Evolutionary conservation across 2,113 vertebrate genomes (phyloP).

Genomic region (Paratilapia polleni): DNA sequence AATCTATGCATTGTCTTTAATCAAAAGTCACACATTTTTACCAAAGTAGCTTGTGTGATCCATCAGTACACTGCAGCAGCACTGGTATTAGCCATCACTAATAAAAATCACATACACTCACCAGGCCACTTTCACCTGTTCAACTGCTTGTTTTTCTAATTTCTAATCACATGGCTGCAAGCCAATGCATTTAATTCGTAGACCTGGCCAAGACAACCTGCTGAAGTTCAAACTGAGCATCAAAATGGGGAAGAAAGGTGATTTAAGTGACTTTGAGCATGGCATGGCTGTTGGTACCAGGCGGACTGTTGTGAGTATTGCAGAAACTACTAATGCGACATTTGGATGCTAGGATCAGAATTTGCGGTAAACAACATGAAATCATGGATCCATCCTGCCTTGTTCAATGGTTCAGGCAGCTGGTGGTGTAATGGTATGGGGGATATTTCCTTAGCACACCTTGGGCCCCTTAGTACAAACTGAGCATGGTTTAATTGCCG

Average conservation of each 20-base stretch:
- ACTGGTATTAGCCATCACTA: not conserved
- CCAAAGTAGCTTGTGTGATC: not conserved
- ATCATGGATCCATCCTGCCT: not conserved
- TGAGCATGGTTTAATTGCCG: not conserved
- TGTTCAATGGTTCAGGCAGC: not conserved
- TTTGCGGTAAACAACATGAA: not conserved
- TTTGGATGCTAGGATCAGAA: not conserved
- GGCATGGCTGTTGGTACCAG: too few species aligned
- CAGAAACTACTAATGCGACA: not conserved
- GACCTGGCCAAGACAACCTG: not conserved
- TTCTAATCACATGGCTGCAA: too few species aligned
- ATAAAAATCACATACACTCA: not conserved
- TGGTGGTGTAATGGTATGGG: not conserved
- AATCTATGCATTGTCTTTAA: not conserved
- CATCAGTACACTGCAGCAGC: not conserved
- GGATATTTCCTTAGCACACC: not conserved
- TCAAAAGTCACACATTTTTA: not conserved
- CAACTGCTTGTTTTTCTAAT: too few species aligned
- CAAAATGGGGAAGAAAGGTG: too few species aligned
- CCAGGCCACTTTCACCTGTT: too few species aligned
- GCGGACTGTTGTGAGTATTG: not conserved
- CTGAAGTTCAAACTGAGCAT: too few species aligned
- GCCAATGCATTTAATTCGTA: too few species aligned
- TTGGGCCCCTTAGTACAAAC: not conserved
- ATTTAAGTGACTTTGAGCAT: too few species aligned